phyloP scores from a whole-genome alignment of 2,113 vertebrate species.

The Ovis aries region DNA sequence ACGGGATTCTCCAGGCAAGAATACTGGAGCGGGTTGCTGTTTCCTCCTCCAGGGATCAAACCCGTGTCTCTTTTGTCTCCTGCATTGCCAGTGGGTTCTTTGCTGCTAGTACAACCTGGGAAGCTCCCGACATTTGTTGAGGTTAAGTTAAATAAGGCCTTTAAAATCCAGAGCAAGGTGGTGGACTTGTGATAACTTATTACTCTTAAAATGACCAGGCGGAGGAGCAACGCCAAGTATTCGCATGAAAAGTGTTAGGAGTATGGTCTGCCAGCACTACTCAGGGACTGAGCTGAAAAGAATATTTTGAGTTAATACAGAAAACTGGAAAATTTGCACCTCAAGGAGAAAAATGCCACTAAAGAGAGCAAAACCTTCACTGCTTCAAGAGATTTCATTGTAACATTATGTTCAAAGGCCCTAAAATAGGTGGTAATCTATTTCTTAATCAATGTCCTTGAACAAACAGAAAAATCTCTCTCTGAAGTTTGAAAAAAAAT shows the following conservation, averaged over 20 bases:
- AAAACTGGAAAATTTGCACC: background rate
- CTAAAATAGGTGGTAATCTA: constrained; percentile 5
- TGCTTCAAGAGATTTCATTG: background rate
- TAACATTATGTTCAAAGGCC: background rate
- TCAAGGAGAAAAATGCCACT: constrained; percentile 19
- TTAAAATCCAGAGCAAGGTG: background rate
- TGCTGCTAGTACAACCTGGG: background rate
- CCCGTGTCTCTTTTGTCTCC: background rate
- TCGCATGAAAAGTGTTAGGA: background rate
- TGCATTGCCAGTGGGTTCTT: background rate
- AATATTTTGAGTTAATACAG: background rate
- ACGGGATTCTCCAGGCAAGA: background rate
- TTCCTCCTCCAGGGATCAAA: background rate
- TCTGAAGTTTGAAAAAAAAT: background rate
- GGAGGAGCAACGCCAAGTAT: background rate
- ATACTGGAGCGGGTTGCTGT: background rate
- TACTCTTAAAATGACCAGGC: background rate
- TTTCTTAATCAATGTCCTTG: constrained; percentile 25
- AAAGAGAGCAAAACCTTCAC: background rate
- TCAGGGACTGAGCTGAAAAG: background rate
- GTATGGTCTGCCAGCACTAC: background rate
- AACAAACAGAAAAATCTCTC: constrained; percentile 5
- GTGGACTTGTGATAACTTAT: background rate
- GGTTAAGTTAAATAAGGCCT: background rate
- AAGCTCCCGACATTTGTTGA: background rate